These are phyloP conservation scores for Dryocosmus kuriphilus DNA, from an alignment of 2,888 invertebrate genomes.

Conservation along the genomic window DNA sequence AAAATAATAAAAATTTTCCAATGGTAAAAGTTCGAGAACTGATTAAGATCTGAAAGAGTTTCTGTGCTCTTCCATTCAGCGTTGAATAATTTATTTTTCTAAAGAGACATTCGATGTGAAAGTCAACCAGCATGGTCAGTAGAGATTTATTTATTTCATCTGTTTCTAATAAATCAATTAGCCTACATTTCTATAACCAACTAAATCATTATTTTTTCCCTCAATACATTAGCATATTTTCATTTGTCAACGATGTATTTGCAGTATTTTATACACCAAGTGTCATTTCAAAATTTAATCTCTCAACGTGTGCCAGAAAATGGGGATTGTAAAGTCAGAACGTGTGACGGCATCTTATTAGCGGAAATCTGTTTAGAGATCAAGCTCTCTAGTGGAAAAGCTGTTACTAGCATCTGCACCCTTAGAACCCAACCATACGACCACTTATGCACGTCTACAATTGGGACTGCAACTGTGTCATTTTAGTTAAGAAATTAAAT, in stretches of 20 bases:
- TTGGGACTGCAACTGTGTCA: constrained; percentile 42
- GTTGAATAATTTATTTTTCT: constrained; percentile 3
- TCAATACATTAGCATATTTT: neutral
- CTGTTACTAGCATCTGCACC: neutral
- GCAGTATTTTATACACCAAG: neutral
- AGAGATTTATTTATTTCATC: constrained; percentile 28
- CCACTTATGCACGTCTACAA: neutral
- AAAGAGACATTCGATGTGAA: constrained; percentile 10
- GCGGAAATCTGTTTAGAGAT: neutral
- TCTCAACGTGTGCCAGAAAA: neutral
- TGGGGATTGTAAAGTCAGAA: neutral
- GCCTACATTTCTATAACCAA: neutral
- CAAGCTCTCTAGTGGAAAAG: neutral
- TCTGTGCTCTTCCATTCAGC: neutral
- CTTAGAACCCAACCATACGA: neutral
- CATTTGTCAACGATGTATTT: neutral
- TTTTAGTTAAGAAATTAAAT: no score
- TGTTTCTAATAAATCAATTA: constrained; percentile 32
- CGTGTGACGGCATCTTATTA: neutral
- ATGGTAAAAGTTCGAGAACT: constrained; percentile 6
- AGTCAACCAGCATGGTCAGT: constrained; percentile 5
- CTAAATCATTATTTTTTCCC: neutral
- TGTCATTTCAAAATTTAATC: neutral
- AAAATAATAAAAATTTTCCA: neutral
- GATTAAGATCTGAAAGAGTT: constrained; percentile 25